phyloP scores from a whole-genome alignment of 2,797 vertebrate species.

The Nyctibius grandis region DNA sequence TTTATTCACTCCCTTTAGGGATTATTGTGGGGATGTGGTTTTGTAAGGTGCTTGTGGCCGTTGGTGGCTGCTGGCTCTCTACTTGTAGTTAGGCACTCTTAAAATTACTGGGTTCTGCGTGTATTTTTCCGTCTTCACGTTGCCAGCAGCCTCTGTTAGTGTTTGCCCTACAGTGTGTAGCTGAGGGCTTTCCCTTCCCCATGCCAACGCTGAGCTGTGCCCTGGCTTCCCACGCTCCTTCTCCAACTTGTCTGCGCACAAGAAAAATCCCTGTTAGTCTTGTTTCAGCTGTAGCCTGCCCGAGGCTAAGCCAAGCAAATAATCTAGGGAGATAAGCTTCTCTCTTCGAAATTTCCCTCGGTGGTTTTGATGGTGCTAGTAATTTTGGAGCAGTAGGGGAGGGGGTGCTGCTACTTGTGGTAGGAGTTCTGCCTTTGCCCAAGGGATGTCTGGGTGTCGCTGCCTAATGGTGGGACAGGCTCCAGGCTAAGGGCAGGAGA shows the following conservation, averaged over 20 bases:
- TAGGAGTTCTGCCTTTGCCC: not conserved
- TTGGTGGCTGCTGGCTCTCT: not conserved
- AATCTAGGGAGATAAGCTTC: not conserved
- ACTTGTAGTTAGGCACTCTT: not conserved
- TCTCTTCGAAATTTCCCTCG: not conserved
- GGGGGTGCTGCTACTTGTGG: not conserved
- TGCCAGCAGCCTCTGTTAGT: not conserved
- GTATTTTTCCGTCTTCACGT: not conserved
- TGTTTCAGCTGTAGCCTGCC: not conserved
- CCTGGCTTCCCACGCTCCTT: not conserved
- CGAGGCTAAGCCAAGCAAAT: not conserved
- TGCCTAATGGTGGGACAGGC: not conserved
- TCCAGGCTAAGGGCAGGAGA: not conserved
- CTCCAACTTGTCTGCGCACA: not conserved
- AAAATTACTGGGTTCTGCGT: not conserved
- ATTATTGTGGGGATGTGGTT: not conserved
- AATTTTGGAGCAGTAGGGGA: not conserved
- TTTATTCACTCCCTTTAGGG: not conserved
- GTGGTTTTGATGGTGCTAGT: not conserved
- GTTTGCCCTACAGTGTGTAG: not conserved
- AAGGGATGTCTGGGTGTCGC: not conserved
- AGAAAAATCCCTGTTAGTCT: not conserved
- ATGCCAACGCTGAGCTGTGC: fast-evolving
- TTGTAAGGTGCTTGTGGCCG: not conserved
- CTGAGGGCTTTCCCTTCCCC: not conserved